phyloP scores from a whole-genome alignment of 1,140 invertebrate species.

The Drosophila yakuba region DNA sequence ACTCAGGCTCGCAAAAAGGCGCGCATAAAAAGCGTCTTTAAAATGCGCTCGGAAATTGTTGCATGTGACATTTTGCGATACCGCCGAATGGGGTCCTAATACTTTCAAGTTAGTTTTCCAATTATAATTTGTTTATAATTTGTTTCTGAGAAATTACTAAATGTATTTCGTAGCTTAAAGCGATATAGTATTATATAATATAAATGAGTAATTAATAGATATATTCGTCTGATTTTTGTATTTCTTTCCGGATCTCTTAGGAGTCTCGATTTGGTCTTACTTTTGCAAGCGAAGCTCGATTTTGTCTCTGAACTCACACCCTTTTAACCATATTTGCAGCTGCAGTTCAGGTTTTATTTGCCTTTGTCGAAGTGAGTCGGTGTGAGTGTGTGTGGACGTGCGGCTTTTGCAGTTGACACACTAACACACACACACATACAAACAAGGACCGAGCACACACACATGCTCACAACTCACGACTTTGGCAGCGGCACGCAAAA shows the following conservation, averaged over 20 bases:
- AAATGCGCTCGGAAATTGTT: slow-evolving; percentile 78
- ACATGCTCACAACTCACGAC: slow-evolving; percentile 19
- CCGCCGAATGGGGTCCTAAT: background rate
- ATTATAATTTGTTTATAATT: background rate
- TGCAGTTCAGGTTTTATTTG: slow-evolving; percentile 58
- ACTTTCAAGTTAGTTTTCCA: background rate
- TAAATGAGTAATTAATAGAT: too few relatives aligned
- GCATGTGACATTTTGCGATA: slow-evolving; percentile 66
- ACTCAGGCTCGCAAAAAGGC: slow-evolving; percentile 70
- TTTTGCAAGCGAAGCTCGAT: background rate
- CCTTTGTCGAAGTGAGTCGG: slow-evolving; percentile 24
- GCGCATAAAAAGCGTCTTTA: slow-evolving; percentile 74
- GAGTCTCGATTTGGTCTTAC: too few relatives aligned
- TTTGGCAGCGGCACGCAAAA: slow-evolving; percentile 67
- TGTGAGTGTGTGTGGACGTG: slow-evolving; percentile 48
- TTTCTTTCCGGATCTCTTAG: too few relatives aligned
- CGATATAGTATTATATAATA: too few relatives aligned
- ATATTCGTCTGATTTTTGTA: too few relatives aligned
- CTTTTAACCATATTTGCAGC: slow-evolving; percentile 24
- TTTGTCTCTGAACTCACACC: background rate
- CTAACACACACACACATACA: slow-evolving; percentile 49
- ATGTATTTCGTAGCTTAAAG: too few relatives aligned
- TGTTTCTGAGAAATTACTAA: background rate
- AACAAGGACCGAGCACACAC: background rate
- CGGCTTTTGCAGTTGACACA: slow-evolving; percentile 78